Evolutionary conservation across 2,888 invertebrate species (phyloP), one percentile per base, ranked within the genome.

Genomic region (Agonum fuliginosum): DNA sequence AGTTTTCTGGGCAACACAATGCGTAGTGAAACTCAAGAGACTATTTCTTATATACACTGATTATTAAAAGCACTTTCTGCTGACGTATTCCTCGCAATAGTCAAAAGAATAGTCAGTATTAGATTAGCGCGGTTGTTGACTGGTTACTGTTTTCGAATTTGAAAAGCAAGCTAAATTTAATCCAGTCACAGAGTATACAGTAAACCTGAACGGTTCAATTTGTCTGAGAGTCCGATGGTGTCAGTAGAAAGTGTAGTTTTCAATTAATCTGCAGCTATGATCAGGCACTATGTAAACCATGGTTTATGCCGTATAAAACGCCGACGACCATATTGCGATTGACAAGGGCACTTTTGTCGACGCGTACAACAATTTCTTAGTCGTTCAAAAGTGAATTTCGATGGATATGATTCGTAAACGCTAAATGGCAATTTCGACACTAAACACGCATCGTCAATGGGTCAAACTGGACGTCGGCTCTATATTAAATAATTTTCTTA

Each of bases 251-350:
- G 75, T 75, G 75, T 34, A 22, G 67, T 75, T 75, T 67, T 75
- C 67, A 22, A 58, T 73, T 24, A 72, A 46, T 67, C 74, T 75
- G 75, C 75, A 81, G 83, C 81, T 81, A 81, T 79, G 81, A 82
- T 83, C 84, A 84, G 84, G 84, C 84, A 85, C 84, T 84, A 83
- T 84, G 82, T 82, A 83, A 83, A 83, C 82, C 83, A 81, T 83
- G 69, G 41, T 77, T 74, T 54, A 70, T 70, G 77, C 77, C 77
- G 58, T 58, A 62, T 74, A 74, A 65, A 74, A 74, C 37, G 43
- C 74, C 74, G 62, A 74, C 74, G 74, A 41, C 62, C 27, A 74
- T 46, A 58, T 74, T 62, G 37, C 24, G 27, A 74, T 62, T 62
- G 30, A 72, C 46, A 70, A 70, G 30, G 48, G 37, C 72, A 54